phyloP scores from a whole-genome alignment of 2,888 invertebrate species.

The Drosophila tripunctata region DNA sequence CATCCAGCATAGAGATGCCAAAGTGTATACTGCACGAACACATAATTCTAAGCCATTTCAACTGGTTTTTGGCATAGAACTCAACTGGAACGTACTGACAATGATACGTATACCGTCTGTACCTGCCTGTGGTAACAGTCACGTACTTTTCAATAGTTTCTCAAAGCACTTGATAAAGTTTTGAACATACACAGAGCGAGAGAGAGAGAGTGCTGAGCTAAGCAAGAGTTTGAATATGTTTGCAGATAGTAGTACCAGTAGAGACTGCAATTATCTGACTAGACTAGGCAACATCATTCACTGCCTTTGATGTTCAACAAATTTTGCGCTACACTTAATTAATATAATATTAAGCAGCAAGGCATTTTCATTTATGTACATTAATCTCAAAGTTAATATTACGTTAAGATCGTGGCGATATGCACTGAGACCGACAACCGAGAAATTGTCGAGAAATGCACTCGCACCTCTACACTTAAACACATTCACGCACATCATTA shows the following conservation, averaged over 20 bases:
- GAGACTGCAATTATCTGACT: conserved; percentile 25
- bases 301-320: conserved; percentile 9
- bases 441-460: conserved; percentile 63
- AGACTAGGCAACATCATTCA: conserved; percentile 22
- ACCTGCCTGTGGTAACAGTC: conserved; percentile 59
- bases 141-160: conserved; percentile 68
- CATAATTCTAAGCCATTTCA: conserved; percentile 64
- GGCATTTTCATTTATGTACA: conserved; percentile 8
- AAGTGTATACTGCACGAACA: conserved; percentile 23
- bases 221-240: conserved; percentile 1
- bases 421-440: conserved; percentile 44
- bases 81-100: conserved; percentile 47
- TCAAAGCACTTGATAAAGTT: conserved; percentile 62
- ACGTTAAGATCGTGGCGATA: conserved; percentile 74
- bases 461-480: conserved; percentile 21
- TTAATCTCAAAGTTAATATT: conserved; percentile 71
- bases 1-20: conserved; percentile 14
- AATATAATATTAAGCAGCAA: conserved; percentile 45
- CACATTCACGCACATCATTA: conserved; percentile 17
- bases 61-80: conserved; percentile 50
- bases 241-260: conserved; percentile 2
- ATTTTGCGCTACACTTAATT: conserved; percentile 66
- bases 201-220: conserved; percentile 4
- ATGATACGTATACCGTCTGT: conserved; percentile 63
- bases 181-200: neutral